phyloP scores from a whole-genome alignment of 2,113 vertebrate genomes.

The Chlamydotis undulata region DNA sequence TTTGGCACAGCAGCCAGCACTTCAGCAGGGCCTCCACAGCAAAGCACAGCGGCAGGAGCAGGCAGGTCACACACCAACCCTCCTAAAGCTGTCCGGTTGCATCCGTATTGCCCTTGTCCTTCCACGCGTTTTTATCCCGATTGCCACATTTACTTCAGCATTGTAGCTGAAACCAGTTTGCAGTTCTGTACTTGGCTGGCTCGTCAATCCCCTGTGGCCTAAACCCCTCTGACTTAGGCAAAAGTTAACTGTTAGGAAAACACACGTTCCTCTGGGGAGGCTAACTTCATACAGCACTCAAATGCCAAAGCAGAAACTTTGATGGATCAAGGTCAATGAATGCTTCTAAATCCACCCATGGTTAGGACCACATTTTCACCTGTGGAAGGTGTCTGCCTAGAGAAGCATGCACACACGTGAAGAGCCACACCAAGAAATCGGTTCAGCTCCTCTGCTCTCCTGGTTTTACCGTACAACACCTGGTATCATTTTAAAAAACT shows the following conservation, averaged over 20 bases:
- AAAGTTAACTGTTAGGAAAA: not conserved
- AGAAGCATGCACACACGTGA: fast-evolving
- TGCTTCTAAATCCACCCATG: not conserved
- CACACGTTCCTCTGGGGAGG: not conserved
- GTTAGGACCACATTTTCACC: not conserved
- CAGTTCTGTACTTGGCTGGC: not conserved
- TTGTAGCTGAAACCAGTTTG: not conserved
- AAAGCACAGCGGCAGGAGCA: fast-evolving
- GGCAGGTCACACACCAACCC: not conserved
- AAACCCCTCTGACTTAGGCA: not conserved
- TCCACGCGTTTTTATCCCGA: not conserved
- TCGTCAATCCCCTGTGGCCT: not conserved
- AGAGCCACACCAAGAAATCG: not conserved
- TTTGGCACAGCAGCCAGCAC: not conserved
- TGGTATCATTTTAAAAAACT: not conserved
- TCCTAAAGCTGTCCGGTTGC: not conserved
- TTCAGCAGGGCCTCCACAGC: not conserved
- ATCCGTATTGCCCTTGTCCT: fast-evolving
- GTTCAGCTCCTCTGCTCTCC: not conserved
- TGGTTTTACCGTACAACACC: not conserved
- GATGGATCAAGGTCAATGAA: not conserved
- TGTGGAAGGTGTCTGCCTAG: not conserved
- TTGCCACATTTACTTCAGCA: not conserved
- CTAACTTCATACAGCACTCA: not conserved
- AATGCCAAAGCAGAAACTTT: not conserved